Percentiles rank a stretch among this genome's conserved stretches.
Conservation (phyloP, 2,888 invertebrate genomes). For the Tetragonisca angustula region DNA sequence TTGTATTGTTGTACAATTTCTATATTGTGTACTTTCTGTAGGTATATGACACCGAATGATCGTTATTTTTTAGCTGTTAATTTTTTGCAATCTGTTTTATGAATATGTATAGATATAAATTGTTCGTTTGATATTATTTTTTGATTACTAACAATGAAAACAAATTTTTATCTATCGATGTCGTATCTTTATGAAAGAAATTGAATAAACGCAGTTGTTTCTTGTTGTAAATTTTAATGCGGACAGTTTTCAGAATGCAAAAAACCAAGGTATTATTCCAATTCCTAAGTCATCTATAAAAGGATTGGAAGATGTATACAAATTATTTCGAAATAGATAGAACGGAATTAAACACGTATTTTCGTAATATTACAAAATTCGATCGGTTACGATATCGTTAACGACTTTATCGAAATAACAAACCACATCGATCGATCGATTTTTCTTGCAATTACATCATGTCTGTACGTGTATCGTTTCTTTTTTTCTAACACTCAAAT, state of each 20-base stretch:
- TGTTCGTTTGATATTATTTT: neutral
- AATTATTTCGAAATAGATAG: slow-evolving; percentile 10
- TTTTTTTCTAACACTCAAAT: slow-evolving; percentile 51
- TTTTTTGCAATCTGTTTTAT: slow-evolving; percentile 21
- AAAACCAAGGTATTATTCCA: slow-evolving; percentile 9
- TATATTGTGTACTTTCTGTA: neutral
- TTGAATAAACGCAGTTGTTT: neutral
- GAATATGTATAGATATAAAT: neutral
- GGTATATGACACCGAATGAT: slow-evolving; percentile 24
- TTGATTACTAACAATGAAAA: neutral
- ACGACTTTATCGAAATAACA: slow-evolving; percentile 12
- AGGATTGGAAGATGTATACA: slow-evolving; percentile 33
- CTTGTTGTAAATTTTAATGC: neutral
- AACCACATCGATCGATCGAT: slow-evolving; percentile 21
- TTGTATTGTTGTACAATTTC: neutral
- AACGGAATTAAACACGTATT: slow-evolving; percentile 2
- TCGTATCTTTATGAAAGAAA: neutral
- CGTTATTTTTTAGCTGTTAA: slow-evolving; percentile 11
- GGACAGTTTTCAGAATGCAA: neutral
- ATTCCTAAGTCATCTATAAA: slow-evolving; percentile 7
- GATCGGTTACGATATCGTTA: neutral
- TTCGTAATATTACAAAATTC: slow-evolving; percentile 18
- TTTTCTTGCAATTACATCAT: slow-evolving; percentile 4
- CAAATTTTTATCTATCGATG: neutral
- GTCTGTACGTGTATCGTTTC: slow-evolving; percentile 6